Evolutionary conservation across 2,797 vertebrate genomes (phyloP), one percentile per base, ranked within the genome.

Genomic region (Borostomias antarcticus): DNA sequence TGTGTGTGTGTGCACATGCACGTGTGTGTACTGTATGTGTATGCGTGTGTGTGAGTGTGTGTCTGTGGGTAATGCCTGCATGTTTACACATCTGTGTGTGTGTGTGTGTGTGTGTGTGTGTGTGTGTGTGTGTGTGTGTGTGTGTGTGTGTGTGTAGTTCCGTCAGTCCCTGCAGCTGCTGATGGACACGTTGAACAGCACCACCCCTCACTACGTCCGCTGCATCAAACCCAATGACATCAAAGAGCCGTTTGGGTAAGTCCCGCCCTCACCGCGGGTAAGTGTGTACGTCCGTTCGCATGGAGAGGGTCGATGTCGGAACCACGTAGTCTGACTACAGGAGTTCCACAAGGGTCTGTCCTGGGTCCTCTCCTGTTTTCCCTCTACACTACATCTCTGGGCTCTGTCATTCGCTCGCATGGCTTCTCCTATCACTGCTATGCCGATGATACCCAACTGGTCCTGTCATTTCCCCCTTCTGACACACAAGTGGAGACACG

Each of bases 171-270:
- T 94, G 56, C 87, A 89, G 64, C 74, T 82, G 70, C 77, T 94
- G 33, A 94, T 92, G 92, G 91, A 91, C 66, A 86, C 77, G 2
- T 79, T 94, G 48, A 86, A 92, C 85, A 91, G 84, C 84, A 94
- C 92, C 69, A 92, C 89, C 7, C 92, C 93, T 13, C 93, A 94
- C 77, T 94, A 94, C 1, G 85, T 94, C 28, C 93, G 92, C 85
- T 94, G 93, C 35, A 93, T 94, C 33, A 94, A 94, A 77, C 91
- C 93, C 77, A 94, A 94, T 6, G 92, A 94, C 60, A 68, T 85
- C 60, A 93, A 94, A 65, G 66, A 85, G 73, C 80, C 93, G 26
- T 93, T 94, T 0, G 33, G 85, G 93, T 94, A 76, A 85, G 93
- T 83, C 19, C 47, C 9, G 47, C 21, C 47, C 4, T 19, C n/a